A percentile compares a stretch with the other conserved stretches of the same genome.
phyloP scores from a whole-genome alignment of 2,888 invertebrate genomes.

The Brachypalpus laphriformis region DNA sequence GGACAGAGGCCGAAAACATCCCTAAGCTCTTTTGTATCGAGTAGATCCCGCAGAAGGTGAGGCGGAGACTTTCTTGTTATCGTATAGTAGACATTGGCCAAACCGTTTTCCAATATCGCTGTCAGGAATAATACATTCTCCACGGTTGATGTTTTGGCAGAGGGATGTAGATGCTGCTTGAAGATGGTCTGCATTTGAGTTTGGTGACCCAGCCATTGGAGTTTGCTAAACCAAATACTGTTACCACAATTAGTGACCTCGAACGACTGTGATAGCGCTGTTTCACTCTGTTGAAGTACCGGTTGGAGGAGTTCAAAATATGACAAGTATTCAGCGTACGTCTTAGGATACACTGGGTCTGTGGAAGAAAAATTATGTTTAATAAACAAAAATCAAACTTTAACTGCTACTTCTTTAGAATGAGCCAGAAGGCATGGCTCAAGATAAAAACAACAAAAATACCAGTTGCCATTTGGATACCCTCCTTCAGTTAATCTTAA shows the following conservation, averaged over 20 bases:
- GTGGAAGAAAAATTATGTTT: neutral
- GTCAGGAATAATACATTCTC: slow-evolving; percentile 77
- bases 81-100: slow-evolving; percentile 77
- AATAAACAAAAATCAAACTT: too few relatives aligned
- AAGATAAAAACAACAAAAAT: too few relatives aligned
- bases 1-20: slow-evolving; percentile 80
- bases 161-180: slow-evolving; percentile 21
- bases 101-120: slow-evolving; percentile 77
- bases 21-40: slow-evolving; percentile 80
- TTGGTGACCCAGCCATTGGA: slow-evolving; percentile 33
- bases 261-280: neutral
- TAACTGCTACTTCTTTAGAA: too few relatives aligned
- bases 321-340: slow-evolving; percentile 33
- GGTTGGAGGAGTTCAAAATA: slow-evolving; percentile 22
- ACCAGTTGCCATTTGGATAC: too few relatives aligned
- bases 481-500: too few relatives aligned
- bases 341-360: slow-evolving; percentile 30
- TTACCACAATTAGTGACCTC: neutral
- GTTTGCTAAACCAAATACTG: neutral
- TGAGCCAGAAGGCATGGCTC: too few relatives aligned
- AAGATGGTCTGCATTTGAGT: slow-evolving; percentile 9
- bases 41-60: slow-evolving; percentile 83
- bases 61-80: slow-evolving; percentile 77
- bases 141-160: slow-evolving; percentile 45
- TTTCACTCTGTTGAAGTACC: slow-evolving; percentile 10